These are phyloP conservation scores for Eulithis testata DNA, from an alignment of 2,888 invertebrate genomes.

Conservation along the genomic window DNA sequence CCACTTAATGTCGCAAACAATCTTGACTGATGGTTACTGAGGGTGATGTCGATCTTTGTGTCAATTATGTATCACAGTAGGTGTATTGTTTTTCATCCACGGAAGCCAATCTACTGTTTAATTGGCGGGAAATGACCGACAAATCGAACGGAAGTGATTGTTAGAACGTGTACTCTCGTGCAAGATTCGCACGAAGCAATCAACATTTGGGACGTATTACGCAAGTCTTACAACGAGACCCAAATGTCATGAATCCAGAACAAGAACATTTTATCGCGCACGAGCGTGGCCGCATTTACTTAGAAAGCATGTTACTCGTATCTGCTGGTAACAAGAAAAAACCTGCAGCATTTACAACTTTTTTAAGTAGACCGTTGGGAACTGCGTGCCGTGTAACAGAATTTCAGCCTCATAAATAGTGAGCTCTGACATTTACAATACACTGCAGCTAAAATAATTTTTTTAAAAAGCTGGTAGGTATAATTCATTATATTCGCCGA, in stretches of 20 bases:
- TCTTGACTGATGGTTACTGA: too few relatives aligned
- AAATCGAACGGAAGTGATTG: slow-evolving; percentile 69
- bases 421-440: slow-evolving; percentile 43
- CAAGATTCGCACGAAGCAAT: slow-evolving; percentile 49
- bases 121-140: slow-evolving; percentile 56
- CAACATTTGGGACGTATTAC: slow-evolving; percentile 52
- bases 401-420: slow-evolving; percentile 35
- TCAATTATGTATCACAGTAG: background rate
- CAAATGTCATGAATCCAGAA: slow-evolving; percentile 56
- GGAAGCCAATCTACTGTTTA: slow-evolving; percentile 51
- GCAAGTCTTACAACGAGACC: slow-evolving; percentile 50
- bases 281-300: slow-evolving; percentile 11
- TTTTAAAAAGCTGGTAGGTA: slow-evolving; percentile 17
- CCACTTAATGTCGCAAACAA: too few relatives aligned
- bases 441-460: slow-evolving; percentile 26
- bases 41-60: background rate
- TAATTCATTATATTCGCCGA: slow-evolving; percentile 17
- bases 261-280: slow-evolving; percentile 47
- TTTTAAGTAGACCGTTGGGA: background rate
- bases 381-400: slow-evolving; percentile 11
- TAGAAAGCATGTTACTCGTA: slow-evolving; percentile 3
- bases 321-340: background rate
- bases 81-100: slow-evolving; percentile 28
- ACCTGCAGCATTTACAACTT: background rate
- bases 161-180: slow-evolving; percentile 52